Evolutionary conservation across 1,140 invertebrate genomes (phyloP).

Genomic region (Pachyrhynchus sulphureomaculatus): DNA sequence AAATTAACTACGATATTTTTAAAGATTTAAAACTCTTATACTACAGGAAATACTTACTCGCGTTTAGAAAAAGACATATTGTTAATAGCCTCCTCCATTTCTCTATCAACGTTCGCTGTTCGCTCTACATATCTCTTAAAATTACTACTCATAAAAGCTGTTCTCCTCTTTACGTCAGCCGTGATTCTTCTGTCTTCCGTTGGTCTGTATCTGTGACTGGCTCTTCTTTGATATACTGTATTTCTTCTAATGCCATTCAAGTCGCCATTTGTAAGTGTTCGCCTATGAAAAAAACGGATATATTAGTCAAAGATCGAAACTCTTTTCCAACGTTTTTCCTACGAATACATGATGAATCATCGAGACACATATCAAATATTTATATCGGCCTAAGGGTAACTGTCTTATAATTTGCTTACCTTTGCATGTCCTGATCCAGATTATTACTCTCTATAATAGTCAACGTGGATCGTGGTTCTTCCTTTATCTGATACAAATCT

Average conservation of each 20-base stretch:
- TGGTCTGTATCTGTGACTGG: conserved; percentile 50
- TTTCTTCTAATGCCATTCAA: conserved; percentile 2
- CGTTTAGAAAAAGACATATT: conserved; percentile 72
- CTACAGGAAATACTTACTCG: conserved; percentile 58
- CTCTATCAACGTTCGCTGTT: conserved; percentile 66
- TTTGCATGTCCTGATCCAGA: conserved; percentile 13
- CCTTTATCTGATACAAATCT: not conserved
- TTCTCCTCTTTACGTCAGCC: conserved; percentile 52
- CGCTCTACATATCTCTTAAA: conserved; percentile 67
- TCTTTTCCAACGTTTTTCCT: too few species aligned
- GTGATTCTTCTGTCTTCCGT: conserved; percentile 51
- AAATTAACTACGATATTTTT: not conserved
- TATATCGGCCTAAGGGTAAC: too few species aligned
- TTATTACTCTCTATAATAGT: conserved; percentile 28
- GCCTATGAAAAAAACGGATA: too few species aligned
- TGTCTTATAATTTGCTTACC: not conserved
- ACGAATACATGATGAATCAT: too few species aligned
- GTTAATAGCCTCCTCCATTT: conserved; percentile 73
- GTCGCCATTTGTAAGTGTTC: not conserved
- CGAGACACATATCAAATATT: too few species aligned
- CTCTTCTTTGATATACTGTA: conserved; percentile 30
- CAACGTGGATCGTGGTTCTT: conserved; percentile 2
- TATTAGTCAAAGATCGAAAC: too few species aligned
- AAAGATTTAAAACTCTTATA: too few species aligned
- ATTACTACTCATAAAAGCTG: conserved; percentile 68